Conservation (phyloP, 2,797 vertebrate species). For the Carcharodon carcharias region DNA sequence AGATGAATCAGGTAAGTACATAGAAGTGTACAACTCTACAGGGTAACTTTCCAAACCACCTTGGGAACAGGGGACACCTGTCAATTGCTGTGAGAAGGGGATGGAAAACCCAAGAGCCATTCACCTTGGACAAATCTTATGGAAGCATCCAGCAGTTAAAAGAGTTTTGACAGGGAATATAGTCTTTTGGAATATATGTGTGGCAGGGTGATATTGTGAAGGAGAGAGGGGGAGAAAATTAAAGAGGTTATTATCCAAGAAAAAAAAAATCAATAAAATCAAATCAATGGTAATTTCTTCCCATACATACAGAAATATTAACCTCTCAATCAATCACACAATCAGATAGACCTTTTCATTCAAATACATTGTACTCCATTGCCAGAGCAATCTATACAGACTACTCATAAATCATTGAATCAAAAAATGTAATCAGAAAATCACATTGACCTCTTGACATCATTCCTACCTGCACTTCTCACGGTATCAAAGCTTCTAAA, state of each 20-base stretch:
- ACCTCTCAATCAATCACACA: not conserved
- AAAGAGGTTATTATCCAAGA: not conserved
- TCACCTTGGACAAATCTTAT: not conserved
- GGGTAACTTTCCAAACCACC: not conserved
- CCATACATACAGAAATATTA: conserved; percentile 3
- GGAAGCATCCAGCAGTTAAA: not conserved
- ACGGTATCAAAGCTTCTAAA: not conserved
- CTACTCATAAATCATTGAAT: conserved; percentile 8
- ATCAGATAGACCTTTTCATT: not conserved
- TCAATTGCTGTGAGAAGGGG: not conserved
- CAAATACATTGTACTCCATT: not conserved
- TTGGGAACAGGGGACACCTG: not conserved
- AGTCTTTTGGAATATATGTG: not conserved
- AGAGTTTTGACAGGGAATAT: not conserved
- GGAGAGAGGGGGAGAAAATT: not conserved
- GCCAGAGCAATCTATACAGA: not conserved
- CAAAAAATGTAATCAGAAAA: not conserved
- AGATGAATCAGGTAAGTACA: not conserved
- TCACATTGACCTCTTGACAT: conserved; percentile 20
- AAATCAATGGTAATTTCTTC: not conserved
- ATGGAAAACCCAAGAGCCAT: not conserved
- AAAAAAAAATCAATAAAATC: not conserved
- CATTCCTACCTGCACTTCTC: not conserved
- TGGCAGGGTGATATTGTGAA: not conserved
- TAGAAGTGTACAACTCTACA: not conserved